phyloP scores from a whole-genome alignment of 2,888 invertebrate genomes.

The Calameuta filiformis region DNA sequence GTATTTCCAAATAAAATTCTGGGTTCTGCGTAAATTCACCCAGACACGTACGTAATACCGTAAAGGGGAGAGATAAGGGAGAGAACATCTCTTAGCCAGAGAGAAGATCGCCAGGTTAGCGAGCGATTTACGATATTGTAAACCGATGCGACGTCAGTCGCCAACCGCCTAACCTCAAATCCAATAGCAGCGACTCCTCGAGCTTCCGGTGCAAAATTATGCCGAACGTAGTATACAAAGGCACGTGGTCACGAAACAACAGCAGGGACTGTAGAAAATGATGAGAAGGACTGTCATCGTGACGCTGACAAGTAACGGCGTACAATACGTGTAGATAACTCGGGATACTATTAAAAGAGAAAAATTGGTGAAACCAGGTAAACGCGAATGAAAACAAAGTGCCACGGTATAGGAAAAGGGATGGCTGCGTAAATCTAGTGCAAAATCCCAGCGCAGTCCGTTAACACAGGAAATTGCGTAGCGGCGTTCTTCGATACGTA shows the following conservation, averaged over 20 bases:
- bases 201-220: neutral
- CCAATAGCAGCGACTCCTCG: constrained; percentile 56
- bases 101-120: constrained; percentile 50
- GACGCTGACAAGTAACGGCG: neutral
- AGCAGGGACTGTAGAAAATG: neutral
- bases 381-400: no score
- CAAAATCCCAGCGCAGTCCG: neutral
- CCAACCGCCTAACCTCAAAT: constrained; percentile 58
- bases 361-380: no score
- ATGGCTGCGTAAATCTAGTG: neutral
- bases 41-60: neutral
- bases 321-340: no score
- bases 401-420: no score
- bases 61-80: neutral
- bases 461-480: neutral
- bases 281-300: neutral
- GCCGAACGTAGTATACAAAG: neutral
- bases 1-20: neutral
- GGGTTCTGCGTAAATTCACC: neutral
- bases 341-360: no score
- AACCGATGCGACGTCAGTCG: constrained; percentile 60
- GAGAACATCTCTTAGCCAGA: neutral
- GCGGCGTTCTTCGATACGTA: neutral
- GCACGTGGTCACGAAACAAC: neutral
- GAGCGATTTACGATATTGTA: constrained; percentile 65